A percentile compares a stretch with the other conserved stretches of the same genome.
These are phyloP conservation scores for Eospalax fontanierii DNA, from an alignment of 2,797 vertebrate genomes.

Conservation along the genomic window DNA sequence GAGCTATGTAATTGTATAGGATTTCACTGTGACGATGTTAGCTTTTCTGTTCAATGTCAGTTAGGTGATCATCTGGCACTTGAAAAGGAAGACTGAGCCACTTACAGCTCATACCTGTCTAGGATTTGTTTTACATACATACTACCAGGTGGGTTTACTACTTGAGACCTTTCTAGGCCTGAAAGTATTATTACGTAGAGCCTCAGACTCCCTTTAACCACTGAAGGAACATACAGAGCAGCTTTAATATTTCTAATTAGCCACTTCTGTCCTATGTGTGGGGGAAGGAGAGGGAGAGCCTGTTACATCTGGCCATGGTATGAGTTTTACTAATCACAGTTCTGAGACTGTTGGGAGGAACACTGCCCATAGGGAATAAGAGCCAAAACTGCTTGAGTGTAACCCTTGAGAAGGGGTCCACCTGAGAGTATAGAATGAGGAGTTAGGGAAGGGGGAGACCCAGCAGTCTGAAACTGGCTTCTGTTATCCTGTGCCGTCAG, in stretches of 20 bases:
- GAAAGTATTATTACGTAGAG: slow-evolving; percentile 31
- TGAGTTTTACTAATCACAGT: not conserved
- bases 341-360: not conserved
- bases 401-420: not conserved
- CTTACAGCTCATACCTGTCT: not conserved
- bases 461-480: not conserved
- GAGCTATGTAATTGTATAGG: not conserved
- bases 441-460: not conserved
- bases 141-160: not conserved
- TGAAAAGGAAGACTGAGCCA: not conserved
- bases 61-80: not conserved
- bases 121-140: not conserved
- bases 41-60: not conserved
- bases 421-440: not conserved
- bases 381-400: not conserved
- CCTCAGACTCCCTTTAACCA: not conserved
- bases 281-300: not conserved
- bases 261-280: not conserved
- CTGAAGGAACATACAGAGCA: not conserved
- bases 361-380: not conserved
- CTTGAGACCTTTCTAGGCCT: slow-evolving; percentile 5
- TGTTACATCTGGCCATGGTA: not conserved
- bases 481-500: not conserved
- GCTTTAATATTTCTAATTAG: not conserved
- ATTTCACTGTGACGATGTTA: not conserved